Percentiles rank a stretch among this genome's conserved stretches.
Evolutionary conservation across 2,888 invertebrate species (phyloP).

Genomic region (Cheilosia variabilis): DNA sequence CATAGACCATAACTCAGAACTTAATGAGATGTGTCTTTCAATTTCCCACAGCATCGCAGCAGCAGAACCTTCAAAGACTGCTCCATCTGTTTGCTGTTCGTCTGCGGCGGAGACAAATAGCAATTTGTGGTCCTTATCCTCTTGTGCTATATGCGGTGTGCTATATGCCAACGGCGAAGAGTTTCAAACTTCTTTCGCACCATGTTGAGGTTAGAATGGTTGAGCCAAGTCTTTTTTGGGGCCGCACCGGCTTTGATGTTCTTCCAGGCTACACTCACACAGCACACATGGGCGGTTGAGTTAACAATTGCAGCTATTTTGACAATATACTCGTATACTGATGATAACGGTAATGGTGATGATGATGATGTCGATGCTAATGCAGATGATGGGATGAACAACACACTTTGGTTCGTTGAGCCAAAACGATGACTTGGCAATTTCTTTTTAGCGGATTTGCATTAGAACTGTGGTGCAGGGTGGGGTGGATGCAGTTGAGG

Average conservation of each 20-base stretch:
- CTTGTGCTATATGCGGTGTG: background rate
- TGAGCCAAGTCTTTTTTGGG: slow-evolving; percentile 12
- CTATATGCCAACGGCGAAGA: slow-evolving; percentile 3
- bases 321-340: slow-evolving; percentile 26
- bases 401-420: background rate
- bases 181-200: slow-evolving; percentile 39
- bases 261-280: background rate
- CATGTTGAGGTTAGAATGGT: slow-evolving; percentile 14
- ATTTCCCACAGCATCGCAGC: slow-evolving; percentile 41
- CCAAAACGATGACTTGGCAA: slow-evolving; percentile 35
- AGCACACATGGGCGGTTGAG: background rate
- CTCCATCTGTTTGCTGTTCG: slow-evolving; percentile 34
- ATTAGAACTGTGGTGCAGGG: slow-evolving; percentile 6
- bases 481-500: background rate
- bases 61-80: slow-evolving; percentile 31
- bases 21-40: slow-evolving; percentile 69
- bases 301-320: slow-evolving; percentile 43
- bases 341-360: slow-evolving; percentile 17
- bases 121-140: slow-evolving; percentile 52
- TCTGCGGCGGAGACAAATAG: slow-evolving; percentile 34
- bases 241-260: slow-evolving; percentile 53
- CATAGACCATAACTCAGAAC: slow-evolving; percentile 53
- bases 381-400: slow-evolving; percentile 8
- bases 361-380: slow-evolving; percentile 47
- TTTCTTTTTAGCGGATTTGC: slow-evolving; percentile 19